These are phyloP conservation scores for Anhinga rufa DNA, from an alignment of 2,113 vertebrate genomes.

Conservation along the genomic window DNA sequence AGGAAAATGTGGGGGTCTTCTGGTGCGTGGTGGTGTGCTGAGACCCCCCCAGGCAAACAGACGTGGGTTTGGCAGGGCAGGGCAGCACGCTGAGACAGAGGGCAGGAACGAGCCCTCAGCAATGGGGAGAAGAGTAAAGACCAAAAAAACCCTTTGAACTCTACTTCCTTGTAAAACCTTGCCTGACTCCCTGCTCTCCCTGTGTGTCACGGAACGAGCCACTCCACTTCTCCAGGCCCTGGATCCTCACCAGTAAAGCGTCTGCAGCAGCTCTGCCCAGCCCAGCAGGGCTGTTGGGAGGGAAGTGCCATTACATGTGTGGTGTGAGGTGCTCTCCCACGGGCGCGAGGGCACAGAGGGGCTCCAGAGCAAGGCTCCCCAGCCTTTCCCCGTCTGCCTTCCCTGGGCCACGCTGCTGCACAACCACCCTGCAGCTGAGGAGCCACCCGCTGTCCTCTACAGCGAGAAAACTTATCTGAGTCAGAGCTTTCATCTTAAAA, in stretches of 20 bases:
- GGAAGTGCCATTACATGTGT: not conserved
- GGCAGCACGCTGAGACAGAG: fast-evolving
- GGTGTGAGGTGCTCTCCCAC: not conserved
- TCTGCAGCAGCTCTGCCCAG: not conserved
- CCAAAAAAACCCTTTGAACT: not conserved
- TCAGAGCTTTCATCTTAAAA: not conserved
- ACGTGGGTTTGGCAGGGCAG: not conserved
- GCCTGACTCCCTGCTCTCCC: not conserved
- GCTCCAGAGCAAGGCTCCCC: not conserved
- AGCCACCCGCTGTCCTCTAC: not conserved
- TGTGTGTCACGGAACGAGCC: not conserved
- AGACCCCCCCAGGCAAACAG: not conserved
- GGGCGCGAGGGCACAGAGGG: not conserved
- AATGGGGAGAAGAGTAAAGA: not conserved
- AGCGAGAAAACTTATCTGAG: not conserved
- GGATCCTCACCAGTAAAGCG: not conserved
- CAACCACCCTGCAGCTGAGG: not conserved
- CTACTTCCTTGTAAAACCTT: not conserved
- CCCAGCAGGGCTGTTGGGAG: not conserved
- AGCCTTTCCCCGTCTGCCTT: not conserved
- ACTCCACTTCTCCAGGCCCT: not conserved
- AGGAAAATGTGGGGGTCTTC: not conserved
- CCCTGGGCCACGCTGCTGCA: not conserved
- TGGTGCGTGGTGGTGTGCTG: not conserved
- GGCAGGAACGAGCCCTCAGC: not conserved